Evolutionary conservation across 2,113 vertebrate genomes (phyloP).

Genomic region (Martes martes): DNA sequence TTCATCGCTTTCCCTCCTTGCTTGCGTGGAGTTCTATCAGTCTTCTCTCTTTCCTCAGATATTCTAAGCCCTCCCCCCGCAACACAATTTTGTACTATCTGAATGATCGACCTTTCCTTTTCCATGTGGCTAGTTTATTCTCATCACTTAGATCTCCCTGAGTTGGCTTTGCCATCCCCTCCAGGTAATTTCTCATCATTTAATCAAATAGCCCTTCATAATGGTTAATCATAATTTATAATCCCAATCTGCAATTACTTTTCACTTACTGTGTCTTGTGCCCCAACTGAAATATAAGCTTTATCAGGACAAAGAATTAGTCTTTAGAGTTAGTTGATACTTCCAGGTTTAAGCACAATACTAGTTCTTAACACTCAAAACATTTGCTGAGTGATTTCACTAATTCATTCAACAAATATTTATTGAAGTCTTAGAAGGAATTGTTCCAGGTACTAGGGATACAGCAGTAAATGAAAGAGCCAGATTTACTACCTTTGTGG

Average conservation of each 20-base stretch:
- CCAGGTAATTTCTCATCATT: background rate
- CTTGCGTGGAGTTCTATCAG: background rate
- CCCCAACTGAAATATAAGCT: background rate
- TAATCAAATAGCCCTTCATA: background rate
- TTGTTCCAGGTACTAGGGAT: background rate
- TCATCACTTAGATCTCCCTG: background rate
- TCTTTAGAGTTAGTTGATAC: background rate
- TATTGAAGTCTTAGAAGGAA: background rate
- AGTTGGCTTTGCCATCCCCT: background rate
- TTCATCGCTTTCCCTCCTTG: background rate
- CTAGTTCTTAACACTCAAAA: background rate
- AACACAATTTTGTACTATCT: background rate
- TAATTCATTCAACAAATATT: slow-evolving; percentile 35
- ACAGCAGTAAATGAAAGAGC: background rate
- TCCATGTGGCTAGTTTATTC: background rate
- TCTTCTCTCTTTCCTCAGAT: background rate
- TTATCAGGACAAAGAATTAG: background rate
- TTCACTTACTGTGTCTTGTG: background rate
- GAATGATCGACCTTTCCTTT: background rate
- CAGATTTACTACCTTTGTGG: background rate
- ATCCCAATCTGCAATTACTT: background rate
- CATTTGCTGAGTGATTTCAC: background rate
- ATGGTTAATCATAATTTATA: background rate
- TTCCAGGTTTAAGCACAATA: background rate
- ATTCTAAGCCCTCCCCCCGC: background rate